Base-by-base conservation (phyloP, 2,113 vertebrate genomes). In the Jacana jacana region DNA sequence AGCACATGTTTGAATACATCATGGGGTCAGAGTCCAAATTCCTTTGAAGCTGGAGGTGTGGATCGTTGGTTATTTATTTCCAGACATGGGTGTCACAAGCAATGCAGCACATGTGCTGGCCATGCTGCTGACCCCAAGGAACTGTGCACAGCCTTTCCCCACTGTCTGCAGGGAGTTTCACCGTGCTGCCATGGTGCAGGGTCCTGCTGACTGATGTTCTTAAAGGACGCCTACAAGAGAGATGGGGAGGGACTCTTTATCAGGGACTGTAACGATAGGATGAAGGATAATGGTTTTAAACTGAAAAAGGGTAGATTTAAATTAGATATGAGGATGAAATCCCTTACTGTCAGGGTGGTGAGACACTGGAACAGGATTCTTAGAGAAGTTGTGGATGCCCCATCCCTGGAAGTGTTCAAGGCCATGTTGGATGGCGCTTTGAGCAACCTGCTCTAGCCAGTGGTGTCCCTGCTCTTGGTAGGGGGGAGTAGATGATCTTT, bases 1-100 rank as follows among this genome's bases (percentile, higher is more conserved):
- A 80, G n/a, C 9, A 54, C 5, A 3, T 0, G 0, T 76, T 51
- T 75, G 33, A 81, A 22, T 42, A 20, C 22, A 49, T 55, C 3
- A 1, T 1, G 48, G 40, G 31, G n/a, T 37, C 54, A 81, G 55
- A 17, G 28, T 46, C 54, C 64, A 84, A 71, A 88, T 52, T 48
- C 2, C 35, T 79, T 19, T 57, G 28, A 23, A 66, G 55, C 20
- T 35, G 42, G n/a, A 80, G 13, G 19, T 81, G 19, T 0, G 0
- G 30, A 42, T 17, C 7, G 13, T 63, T 81, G 30, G 30, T 55
- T 84, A 19, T 86, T 92, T 86, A 57, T 73, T 86, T 83, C 44
- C 48, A 84, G 40, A 33, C 5, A 4, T 13, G 39, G 37, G 6
- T 52, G 11, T 63, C 2, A 1, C 25, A 17, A 68, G 4, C 33